phyloP scores from a whole-genome alignment of 2,797 vertebrate genomes.

The Artibeus jamaicensis region DNA sequence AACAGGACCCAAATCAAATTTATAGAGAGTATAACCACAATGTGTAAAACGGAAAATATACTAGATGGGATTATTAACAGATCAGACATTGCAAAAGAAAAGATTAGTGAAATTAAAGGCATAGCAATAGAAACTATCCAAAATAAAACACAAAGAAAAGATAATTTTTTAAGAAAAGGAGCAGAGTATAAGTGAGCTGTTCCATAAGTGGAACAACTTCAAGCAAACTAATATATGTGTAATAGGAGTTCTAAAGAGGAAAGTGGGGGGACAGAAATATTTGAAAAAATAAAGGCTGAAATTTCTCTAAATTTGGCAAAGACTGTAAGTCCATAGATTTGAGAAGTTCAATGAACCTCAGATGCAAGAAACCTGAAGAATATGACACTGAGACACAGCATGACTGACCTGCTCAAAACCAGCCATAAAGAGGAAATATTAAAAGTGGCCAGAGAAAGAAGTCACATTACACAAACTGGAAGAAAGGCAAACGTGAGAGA shows the following conservation, averaged over 20 bases:
- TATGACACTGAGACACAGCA: background rate
- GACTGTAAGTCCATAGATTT: background rate
- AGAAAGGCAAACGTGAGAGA: background rate
- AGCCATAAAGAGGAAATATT: background rate
- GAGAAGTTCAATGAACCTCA: background rate
- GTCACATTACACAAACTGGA: background rate
- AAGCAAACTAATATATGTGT: background rate
- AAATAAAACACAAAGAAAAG: background rate
- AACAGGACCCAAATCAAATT: background rate
- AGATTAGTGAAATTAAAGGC: background rate
- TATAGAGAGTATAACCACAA: background rate
- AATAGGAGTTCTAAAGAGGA: background rate
- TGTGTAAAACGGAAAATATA: background rate
- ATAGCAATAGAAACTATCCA: background rate
- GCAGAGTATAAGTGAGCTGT: background rate
- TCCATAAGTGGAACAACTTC: background rate
- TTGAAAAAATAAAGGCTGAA: background rate
- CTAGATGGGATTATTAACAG: background rate
- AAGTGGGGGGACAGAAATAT: background rate
- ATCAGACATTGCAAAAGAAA: background rate
- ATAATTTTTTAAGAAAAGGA: too few species aligned
- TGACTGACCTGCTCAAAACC: background rate
- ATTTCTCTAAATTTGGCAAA: background rate
- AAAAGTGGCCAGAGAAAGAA: background rate
- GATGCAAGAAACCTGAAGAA: background rate